phyloP scores from a whole-genome alignment of 2,888 invertebrate genomes.

The Harmothoe impar region DNA sequence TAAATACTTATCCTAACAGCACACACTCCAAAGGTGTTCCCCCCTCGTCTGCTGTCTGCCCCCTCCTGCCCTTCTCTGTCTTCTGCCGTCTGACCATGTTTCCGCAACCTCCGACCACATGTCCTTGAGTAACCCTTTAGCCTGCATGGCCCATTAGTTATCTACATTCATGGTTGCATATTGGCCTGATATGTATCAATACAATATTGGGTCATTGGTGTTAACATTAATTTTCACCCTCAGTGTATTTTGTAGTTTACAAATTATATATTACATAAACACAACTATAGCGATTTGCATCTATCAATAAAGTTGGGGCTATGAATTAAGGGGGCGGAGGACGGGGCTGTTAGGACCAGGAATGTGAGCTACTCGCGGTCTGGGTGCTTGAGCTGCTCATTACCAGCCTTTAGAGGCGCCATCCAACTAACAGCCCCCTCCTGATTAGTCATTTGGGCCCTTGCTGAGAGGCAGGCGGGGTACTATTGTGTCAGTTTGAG shows the following conservation, averaged over 20 bases:
- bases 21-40: slow-evolving; percentile 60
- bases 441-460: slow-evolving; percentile 31
- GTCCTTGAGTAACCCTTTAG: not conserved
- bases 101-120: not conserved
- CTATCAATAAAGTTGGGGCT: too few relatives aligned
- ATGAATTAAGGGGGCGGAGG: not conserved
- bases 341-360: slow-evolving; percentile 12
- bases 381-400: slow-evolving; percentile 1
- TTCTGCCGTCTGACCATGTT: not conserved
- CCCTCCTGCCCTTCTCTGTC: not conserved
- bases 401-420: slow-evolving; percentile 35
- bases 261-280: too few relatives aligned
- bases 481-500: not conserved
- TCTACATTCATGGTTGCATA: too few relatives aligned
- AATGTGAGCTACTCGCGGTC: not conserved
- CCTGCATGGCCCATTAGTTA: too few relatives aligned
- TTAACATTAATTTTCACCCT: too few relatives aligned
- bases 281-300: too few relatives aligned
- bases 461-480: not conserved
- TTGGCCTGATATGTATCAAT: too few relatives aligned
- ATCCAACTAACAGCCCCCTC: not conserved
- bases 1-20: slow-evolving; percentile 52
- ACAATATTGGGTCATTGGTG: too few relatives aligned
- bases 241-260: too few relatives aligned
- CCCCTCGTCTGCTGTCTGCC: not conserved